A percentile compares a stretch with the other conserved stretches of the same genome.
Evolutionary conservation across 2,888 invertebrate species (phyloP).

Genomic region (Drosophila seclusa): DNA sequence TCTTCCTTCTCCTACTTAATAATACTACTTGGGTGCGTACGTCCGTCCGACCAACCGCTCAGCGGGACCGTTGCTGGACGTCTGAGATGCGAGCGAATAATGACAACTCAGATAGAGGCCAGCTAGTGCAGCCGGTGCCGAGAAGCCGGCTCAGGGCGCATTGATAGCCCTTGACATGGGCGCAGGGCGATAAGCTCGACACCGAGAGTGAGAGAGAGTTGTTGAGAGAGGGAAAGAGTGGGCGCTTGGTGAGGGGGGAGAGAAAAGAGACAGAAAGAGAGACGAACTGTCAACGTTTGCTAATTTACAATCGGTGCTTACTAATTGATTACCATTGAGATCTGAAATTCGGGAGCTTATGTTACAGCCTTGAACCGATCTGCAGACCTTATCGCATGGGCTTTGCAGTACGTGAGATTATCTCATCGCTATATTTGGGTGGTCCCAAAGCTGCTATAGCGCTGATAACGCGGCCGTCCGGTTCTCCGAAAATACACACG

Average conservation of each 20-base stretch:
- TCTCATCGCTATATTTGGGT: constrained; percentile 28
- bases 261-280: not conserved
- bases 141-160: constrained; percentile 50
- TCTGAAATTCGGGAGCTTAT: not conserved
- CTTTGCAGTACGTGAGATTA: constrained; percentile 1
- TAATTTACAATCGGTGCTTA: constrained; percentile 64
- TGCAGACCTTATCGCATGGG: constrained; percentile 15
- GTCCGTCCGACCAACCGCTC: constrained; percentile 53
- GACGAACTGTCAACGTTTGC: constrained; percentile 53
- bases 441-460: constrained; percentile 5
- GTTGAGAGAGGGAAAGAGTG: not conserved
- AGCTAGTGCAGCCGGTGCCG: constrained; percentile 12
- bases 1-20: constrained; percentile 11
- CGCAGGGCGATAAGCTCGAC: constrained; percentile 38
- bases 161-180: constrained; percentile 75
- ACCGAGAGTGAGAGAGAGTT: not conserved
- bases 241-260: not conserved
- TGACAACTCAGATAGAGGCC: constrained; percentile 29
- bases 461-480: not conserved
- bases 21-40: constrained; percentile 39
- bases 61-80: constrained; percentile 58
- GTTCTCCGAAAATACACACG: constrained; percentile 9
- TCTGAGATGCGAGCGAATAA: constrained; percentile 53
- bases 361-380: not conserved
- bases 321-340: constrained; percentile 65